phyloP scores from a whole-genome alignment of 2,113 vertebrate genomes.

The Glaucidium brasilianum region DNA sequence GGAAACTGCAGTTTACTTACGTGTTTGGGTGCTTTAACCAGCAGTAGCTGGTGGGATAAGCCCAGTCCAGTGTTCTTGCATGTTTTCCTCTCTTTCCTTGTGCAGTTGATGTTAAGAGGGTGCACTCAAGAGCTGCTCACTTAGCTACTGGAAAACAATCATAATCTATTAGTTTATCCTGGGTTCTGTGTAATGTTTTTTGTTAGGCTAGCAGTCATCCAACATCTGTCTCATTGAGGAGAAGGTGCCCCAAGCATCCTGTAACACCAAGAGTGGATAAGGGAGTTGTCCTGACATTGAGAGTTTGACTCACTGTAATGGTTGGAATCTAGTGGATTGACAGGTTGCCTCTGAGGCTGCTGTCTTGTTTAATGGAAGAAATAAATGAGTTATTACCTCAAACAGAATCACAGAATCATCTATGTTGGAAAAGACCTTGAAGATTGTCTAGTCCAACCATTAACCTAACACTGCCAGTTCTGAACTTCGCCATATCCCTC shows the following conservation, averaged over 20 bases:
- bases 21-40: background rate
- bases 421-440: too few species aligned
- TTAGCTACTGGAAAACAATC: background rate
- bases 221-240: background rate
- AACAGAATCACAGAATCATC: too few species aligned
- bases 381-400: background rate
- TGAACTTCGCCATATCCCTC: too few species aligned
- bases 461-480: too few species aligned
- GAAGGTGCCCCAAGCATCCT: background rate
- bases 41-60: background rate
- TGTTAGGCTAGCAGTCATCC: background rate
- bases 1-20: background rate
- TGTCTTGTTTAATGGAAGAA: background rate
- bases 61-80: background rate
- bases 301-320: accelerated
- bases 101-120: background rate
- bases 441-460: too few species aligned
- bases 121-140: background rate
- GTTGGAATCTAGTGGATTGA: background rate
- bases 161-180: background rate
- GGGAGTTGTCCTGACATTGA: background rate
- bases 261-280: background rate
- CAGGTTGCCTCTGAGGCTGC: background rate
- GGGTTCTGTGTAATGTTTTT: background rate
- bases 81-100: background rate